These are phyloP conservation scores for Corydoras sp. DNA, from an alignment of 2,113 vertebrate species.

Conservation along the genomic window DNA sequence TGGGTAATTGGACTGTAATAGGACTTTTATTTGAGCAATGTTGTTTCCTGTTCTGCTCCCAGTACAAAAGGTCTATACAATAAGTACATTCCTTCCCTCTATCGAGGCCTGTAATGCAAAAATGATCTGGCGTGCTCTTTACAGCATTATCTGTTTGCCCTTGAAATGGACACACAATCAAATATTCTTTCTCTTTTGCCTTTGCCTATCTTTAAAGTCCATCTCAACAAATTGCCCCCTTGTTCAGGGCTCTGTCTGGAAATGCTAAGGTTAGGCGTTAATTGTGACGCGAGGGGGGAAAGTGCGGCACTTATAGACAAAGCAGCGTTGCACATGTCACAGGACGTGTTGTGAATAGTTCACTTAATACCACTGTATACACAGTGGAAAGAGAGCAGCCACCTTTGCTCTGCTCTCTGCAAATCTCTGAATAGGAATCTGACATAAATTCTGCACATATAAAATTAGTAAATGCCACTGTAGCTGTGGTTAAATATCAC, in stretches of 20 bases:
- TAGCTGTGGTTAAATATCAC: constrained; percentile 82
- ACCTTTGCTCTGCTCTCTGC: constrained; percentile 69
- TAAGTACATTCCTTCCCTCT: background rate
- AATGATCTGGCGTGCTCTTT: constrained; percentile 4
- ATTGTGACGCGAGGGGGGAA: constrained; percentile 65
- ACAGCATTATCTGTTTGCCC: constrained; percentile 11
- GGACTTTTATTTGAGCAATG: too few relatives aligned
- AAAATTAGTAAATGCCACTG: constrained; percentile 84
- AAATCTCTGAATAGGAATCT: constrained; percentile 73
- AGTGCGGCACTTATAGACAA: constrained; percentile 62
- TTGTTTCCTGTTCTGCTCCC: too few relatives aligned
- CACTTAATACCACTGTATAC: constrained; percentile 77
- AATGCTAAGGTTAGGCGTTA: constrained; percentile 71
- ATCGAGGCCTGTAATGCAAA: constrained; percentile 17
- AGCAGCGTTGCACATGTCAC: constrained; percentile 67
- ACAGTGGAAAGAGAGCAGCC: constrained; percentile 68
- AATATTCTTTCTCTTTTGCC: constrained; percentile 4
- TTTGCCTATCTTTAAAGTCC: constrained; percentile 42
- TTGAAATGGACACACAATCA: background rate
- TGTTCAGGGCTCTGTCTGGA: constrained; percentile 53
- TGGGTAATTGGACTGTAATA: too few relatives aligned
- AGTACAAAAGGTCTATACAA: too few relatives aligned
- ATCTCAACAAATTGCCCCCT: constrained; percentile 68
- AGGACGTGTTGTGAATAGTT: constrained; percentile 75
- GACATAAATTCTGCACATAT: constrained; percentile 80